A percentile compares a stretch with the other conserved stretches of the same genome.
phyloP scores from a whole-genome alignment of 2,797 vertebrate genomes.

The Antrozous pallidus region DNA sequence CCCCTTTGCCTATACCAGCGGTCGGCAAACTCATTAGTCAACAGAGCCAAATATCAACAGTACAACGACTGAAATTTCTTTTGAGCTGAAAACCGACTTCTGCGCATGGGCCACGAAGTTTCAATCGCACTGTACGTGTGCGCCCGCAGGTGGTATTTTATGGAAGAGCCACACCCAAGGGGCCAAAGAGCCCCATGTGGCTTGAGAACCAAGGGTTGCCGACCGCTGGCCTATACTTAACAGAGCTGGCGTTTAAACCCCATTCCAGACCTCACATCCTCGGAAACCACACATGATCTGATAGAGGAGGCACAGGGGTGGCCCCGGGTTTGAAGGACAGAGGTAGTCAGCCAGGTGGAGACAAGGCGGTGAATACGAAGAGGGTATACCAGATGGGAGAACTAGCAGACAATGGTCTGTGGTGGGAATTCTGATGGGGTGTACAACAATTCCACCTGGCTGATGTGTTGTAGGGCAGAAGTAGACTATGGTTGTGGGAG shows the following conservation, averaged over 20 bases:
- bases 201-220: no score
- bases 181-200: no score
- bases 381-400: neutral
- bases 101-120: no score
- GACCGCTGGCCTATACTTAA: neutral
- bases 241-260: neutral
- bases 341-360: neutral
- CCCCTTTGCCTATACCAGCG: neutral
- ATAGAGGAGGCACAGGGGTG: neutral
- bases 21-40: no score
- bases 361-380: neutral
- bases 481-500: neutral
- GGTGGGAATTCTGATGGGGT: neutral
- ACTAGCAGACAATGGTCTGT: neutral
- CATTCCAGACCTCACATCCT: neutral
- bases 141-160: no score
- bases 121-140: no score
- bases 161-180: no score
- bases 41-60: no score
- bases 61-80: no score
- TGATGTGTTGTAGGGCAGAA: neutral
- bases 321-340: neutral
- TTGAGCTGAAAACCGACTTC: no score
- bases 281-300: neutral
- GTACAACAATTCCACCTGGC: neutral